Evolutionary conservation across 2,113 vertebrate species (phyloP).

Genomic region (Notothenia coriiceps): DNA sequence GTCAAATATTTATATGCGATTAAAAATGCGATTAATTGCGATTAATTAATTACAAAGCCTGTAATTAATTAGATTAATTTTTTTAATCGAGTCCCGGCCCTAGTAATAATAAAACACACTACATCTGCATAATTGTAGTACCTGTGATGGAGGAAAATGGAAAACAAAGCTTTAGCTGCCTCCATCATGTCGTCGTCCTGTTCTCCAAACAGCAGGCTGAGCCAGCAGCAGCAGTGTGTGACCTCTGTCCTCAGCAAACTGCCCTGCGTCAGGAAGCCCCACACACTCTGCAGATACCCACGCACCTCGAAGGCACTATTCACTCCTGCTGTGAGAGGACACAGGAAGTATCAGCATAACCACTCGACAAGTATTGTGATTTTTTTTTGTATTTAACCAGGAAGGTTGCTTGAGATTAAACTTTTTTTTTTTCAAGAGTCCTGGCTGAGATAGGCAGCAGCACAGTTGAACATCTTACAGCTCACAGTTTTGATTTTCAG

Average conservation of each 20-base stretch:
- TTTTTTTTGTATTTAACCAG: too few species aligned
- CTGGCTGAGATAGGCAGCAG: too few species aligned
- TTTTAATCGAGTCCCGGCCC: too few species aligned
- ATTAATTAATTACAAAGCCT: too few species aligned
- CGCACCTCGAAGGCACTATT: slow-evolving; percentile 45
- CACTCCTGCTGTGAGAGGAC: slow-evolving; percentile 36
- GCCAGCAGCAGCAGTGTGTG: slow-evolving; percentile 87
- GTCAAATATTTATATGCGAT: too few species aligned
- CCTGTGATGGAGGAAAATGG: slow-evolving; percentile 85
- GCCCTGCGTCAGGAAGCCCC: slow-evolving; percentile 83
- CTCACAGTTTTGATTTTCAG: neutral
- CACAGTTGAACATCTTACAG: neutral
- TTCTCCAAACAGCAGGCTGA: slow-evolving; percentile 89
- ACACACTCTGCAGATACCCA: slow-evolving; percentile 76
- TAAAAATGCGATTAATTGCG: too few species aligned
- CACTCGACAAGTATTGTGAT: too few species aligned
- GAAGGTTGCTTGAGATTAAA: too few species aligned
- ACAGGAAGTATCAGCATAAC: neutral
- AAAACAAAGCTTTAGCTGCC: slow-evolving; percentile 86
- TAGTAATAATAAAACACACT: neutral
- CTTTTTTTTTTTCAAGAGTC: too few species aligned
- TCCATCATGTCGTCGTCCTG: slow-evolving; percentile 98
- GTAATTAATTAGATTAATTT: too few species aligned
- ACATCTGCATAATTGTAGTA: slow-evolving; percentile 27
- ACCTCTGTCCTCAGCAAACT: slow-evolving; percentile 31